These are phyloP conservation scores for Spheniscus mendiculus DNA, from an alignment of 2,113 vertebrate species.

Conservation along the genomic window DNA sequence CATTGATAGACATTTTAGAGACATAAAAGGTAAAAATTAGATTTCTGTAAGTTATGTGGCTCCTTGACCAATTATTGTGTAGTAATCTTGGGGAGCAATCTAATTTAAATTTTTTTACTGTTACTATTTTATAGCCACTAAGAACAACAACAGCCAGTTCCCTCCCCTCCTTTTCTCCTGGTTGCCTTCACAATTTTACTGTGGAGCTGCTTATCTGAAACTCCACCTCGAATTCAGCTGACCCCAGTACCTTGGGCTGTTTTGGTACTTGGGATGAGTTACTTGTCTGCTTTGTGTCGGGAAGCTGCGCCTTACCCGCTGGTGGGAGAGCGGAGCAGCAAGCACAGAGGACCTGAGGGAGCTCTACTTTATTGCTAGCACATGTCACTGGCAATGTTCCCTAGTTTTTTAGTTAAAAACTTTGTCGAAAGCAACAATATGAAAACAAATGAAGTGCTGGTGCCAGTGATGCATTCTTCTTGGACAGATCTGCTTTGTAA, in stretches of 20 bases:
- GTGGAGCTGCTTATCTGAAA: neutral
- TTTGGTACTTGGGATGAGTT: neutral
- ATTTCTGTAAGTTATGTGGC: neutral
- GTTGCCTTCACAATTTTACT: neutral
- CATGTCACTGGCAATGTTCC: neutral
- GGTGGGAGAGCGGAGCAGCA: neutral
- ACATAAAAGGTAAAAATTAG: neutral
- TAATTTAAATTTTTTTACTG: neutral
- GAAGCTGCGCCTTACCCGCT: fast-evolving
- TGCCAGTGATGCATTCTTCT: neutral
- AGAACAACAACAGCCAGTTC: neutral
- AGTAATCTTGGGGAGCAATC: neutral
- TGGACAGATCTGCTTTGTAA: neutral
- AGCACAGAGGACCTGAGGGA: fast-evolving
- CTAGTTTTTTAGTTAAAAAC: neutral
- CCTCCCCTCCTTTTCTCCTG: neutral
- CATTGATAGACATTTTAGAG: neutral
- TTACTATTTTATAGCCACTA: neutral
- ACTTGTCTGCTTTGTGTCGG: fast-evolving
- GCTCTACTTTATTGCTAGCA: neutral
- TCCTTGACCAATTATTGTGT: neutral
- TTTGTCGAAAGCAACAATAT: neutral
- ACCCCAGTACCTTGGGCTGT: neutral
- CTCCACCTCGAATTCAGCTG: neutral
- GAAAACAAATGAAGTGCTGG: neutral